Evolutionary conservation across 2,888 invertebrate species (phyloP).

Genomic region (Neoscelio sp.): DNA sequence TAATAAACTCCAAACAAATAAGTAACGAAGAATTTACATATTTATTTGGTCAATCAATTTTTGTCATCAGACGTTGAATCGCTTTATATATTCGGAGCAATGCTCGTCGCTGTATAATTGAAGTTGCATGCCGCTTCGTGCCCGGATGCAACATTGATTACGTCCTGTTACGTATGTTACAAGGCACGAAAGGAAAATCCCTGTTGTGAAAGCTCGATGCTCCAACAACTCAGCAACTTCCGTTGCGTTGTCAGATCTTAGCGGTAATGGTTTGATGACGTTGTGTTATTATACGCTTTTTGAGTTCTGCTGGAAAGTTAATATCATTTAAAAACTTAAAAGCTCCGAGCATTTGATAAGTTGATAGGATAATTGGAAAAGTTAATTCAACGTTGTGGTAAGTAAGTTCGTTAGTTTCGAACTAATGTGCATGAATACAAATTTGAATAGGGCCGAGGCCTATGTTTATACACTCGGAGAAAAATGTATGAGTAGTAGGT

Average conservation of each 20-base stretch:
- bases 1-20: conserved; percentile 20
- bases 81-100: conserved; percentile 29
- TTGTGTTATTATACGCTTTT: conserved; percentile 10
- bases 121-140: conserved; percentile 62
- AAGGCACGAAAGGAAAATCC: conserved; percentile 66
- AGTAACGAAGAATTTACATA: background rate
- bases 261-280: conserved; percentile 2
- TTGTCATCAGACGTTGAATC: conserved; percentile 7
- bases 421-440: conserved; percentile 2
- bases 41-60: conserved; percentile 10
- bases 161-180: conserved; percentile 64
- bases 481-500: no score
- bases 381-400: conserved; percentile 6
- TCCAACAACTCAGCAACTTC: conserved; percentile 23
- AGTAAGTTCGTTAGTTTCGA: conserved; percentile 4
- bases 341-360: background rate
- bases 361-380: conserved; percentile 12
- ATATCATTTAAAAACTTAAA: background rate
- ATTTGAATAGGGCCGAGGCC: no score
- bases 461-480: background rate
- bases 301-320: background rate
- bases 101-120: conserved; percentile 67
- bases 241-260: conserved; percentile 7
- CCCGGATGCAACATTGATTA: conserved; percentile 71
- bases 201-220: conserved; percentile 65